A percentile compares a stretch with the other conserved stretches of the same genome.
These are phyloP conservation scores for Rotaria sp. DNA, from an alignment of 2,888 invertebrate genomes.

Conservation along the genomic window DNA sequence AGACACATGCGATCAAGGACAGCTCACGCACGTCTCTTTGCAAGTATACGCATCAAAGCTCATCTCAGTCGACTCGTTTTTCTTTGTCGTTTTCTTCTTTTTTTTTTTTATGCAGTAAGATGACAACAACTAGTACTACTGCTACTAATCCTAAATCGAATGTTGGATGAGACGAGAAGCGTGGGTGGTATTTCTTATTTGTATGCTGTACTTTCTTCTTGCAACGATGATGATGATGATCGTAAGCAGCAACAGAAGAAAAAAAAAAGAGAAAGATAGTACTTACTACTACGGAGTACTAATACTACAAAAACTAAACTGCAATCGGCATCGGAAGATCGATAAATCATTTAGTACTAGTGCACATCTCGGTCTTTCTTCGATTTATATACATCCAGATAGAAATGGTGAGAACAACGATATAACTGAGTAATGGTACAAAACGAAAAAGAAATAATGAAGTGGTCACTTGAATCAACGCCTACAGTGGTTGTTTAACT, in stretches of 20 bases:
- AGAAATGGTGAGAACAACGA: neutral
- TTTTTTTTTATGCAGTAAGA: neutral
- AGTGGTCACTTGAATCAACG: neutral
- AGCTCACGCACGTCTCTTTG: neutral
- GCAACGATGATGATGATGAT: neutral
- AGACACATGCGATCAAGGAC: constrained; percentile 14
- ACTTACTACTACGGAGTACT: too few relatives aligned
- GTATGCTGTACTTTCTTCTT: neutral
- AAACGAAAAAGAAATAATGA: constrained; percentile 20
- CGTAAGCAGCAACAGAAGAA: neutral
- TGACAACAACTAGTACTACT: neutral
- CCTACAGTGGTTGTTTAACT: neutral
- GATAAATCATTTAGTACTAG: neutral
- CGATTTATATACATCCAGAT: neutral
- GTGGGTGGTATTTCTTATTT: neutral
- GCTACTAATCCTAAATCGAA: neutral
- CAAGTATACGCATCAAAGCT: constrained; percentile 10
- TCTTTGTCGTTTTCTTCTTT: neutral
- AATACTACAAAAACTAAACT: too few relatives aligned
- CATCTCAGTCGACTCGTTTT: neutral
- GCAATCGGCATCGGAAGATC: too few relatives aligned
- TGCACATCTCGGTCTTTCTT: neutral
- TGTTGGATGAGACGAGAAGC: neutral
- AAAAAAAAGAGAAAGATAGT: neutral
- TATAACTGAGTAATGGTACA: neutral